Evolutionary conservation across 2,113 vertebrate genomes (phyloP), one percentile per base, ranked within the genome.

Genomic region (Lanius ludovicianus): DNA sequence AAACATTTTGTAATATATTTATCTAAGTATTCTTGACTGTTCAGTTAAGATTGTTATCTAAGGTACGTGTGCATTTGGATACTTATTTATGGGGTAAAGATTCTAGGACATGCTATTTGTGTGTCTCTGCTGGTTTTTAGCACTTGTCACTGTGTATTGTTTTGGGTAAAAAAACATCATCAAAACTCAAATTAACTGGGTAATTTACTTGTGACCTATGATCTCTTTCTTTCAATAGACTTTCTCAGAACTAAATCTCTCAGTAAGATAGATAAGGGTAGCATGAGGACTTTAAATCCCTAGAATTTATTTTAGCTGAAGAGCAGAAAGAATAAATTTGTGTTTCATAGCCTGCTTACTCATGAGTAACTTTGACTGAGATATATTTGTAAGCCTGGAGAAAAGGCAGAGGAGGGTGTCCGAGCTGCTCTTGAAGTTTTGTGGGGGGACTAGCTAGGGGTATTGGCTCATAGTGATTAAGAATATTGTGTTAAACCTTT

Each of bases 341-440:
- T 76, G 28, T 90, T 89, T 84, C 23, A 11, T 55, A 63, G n/a
- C 31, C 64, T 59, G 17, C 42, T 78, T 86, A 65, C 22, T 86
- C 44, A 27, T 84, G 11, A 78, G 52, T 90, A 78, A 57, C 41
- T 89, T 87, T 60, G 39, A 35, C 30, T 89, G 65, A 82, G 35
- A 47, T 59, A 8, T 7, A 39, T 53, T 60, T 92, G 35, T 70
- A 84, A 75, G 53, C 28, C 17, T 50, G 53, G n/a, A 90, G 33
- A 78, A 81, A 23, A 75, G 80, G 47, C 65, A 86, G 33, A 80
- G 16, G 33, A 84, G 27, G 49, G 80, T 71, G 33, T 67, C 53
- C 87, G 76, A 87, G 37, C 57, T 90, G 52, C 60, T 71, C 77
- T 71, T 87, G 77, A 93, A 73, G 46, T 86, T 96, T 86, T 90